Base-by-base conservation (phyloP, 2,797 vertebrate species). In the Vespertilio murinus region DNA sequence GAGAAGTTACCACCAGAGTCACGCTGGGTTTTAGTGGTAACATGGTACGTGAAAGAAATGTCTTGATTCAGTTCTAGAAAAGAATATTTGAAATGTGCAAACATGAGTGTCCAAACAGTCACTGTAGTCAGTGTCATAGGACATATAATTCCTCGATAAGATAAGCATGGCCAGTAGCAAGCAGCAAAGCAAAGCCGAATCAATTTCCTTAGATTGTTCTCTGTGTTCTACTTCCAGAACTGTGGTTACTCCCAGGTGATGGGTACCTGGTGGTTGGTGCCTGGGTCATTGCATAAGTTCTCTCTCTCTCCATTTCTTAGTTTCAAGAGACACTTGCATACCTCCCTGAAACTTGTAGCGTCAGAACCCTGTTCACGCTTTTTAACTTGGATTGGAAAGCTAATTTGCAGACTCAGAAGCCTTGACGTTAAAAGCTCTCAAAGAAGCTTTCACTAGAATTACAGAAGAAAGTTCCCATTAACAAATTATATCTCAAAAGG, bases 401-500 rank as follows among this genome's bases (percentile, higher is more conserved):
- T 94, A 28, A 45, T 56, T 23, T 64, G 17, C 17, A 3, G 5
- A 38, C 38, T 84, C 23, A 22, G 52, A 75, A 33, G 8, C 56
- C 9, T 94, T 92, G 28, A 59, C 9, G 47, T 47, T n/a, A 56
- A 59, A 92, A 33, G 1, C 2, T 45, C 22, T 88, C 14, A 56
- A 42, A 77, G 17, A 5, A 70, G 13, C 16, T 87, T 94, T 74
- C 54, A 42, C 9, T 70, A 90, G 8, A 91, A 69, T 75, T 91
- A 87, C 42, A 30, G 35, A 90, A 35, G 59, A 80, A 64, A 33
- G 7, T 61, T 28, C 25, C 38, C 90, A 30, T 82, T 33, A 88
- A 59, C 2, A 8, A 54, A 64, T 81, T 71, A 0, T 54, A 79
- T 94, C 65, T 90, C 20, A 64, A 17, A 35, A 8, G 38, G 13